Evolutionary conservation across 2,113 vertebrate species (phyloP).

Genomic region (Seriola quinqueradiata): DNA sequence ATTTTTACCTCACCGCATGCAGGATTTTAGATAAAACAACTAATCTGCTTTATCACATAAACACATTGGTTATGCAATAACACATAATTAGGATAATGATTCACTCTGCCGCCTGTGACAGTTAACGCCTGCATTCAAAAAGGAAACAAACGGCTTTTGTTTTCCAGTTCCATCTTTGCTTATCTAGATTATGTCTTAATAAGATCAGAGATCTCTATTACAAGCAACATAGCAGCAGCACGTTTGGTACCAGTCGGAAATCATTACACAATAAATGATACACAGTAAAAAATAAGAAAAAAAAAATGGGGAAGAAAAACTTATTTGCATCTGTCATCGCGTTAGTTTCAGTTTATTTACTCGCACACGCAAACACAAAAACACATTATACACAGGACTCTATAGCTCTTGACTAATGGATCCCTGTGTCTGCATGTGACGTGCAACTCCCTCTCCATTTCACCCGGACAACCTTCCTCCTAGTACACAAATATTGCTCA

Average conservation of each 20-base stretch:
- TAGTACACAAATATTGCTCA: constrained; percentile 83
- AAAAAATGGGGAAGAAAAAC: neutral
- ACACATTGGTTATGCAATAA: constrained; percentile 63
- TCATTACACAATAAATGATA: neutral
- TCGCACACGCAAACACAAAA: constrained; percentile 7
- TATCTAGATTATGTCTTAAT: constrained; percentile 58
- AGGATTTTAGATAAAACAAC: constrained; percentile 37
- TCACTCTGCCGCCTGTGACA: constrained; percentile 43
- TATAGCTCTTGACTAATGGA: constrained; percentile 40
- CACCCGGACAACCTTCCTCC: constrained; percentile 74
- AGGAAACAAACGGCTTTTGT: constrained; percentile 36
- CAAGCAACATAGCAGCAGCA: constrained; percentile 3
- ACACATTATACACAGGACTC: constrained; percentile 4
- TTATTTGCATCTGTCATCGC: neutral
- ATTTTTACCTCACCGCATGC: constrained; percentile 19
- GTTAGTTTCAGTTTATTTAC: constrained; percentile 9
- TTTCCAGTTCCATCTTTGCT: constrained; percentile 47
- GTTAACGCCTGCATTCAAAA: constrained; percentile 27
- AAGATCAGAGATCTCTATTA: constrained; percentile 44
- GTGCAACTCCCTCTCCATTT: constrained; percentile 61
- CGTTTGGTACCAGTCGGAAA: constrained; percentile 12
- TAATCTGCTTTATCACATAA: constrained; percentile 48
- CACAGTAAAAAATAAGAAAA: constrained; percentile 5
- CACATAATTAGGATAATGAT: constrained; percentile 66
- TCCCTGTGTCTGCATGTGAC: constrained; percentile 47